Evolutionary conservation across 2,113 vertebrate genomes (phyloP).

Genomic region (Oreamnos americanus): DNA sequence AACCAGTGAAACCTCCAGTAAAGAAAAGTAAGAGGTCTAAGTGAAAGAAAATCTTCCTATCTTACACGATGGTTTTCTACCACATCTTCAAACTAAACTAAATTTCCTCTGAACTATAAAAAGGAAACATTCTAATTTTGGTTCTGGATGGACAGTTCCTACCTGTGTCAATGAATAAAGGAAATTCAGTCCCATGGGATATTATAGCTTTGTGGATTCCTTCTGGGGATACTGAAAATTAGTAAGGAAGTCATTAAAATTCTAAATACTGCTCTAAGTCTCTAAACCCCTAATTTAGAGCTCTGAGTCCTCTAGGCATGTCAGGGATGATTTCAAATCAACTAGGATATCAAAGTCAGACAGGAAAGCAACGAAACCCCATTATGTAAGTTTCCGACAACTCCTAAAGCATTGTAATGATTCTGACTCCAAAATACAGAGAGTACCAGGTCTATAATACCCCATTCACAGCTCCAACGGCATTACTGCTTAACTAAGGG

Average conservation of each 20-base stretch:
- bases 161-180: not conserved
- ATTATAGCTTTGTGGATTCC: not conserved
- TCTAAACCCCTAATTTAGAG: not conserved
- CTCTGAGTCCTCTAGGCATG: not conserved
- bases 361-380: conserved; percentile 21
- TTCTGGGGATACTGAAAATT: not conserved
- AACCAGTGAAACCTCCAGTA: not conserved
- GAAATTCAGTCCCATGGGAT: not conserved
- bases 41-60: not conserved
- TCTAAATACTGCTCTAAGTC: not conserved
- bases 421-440: not conserved
- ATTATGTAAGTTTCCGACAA: not conserved
- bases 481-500: not conserved
- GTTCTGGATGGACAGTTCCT: not conserved
- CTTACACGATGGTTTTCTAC: not conserved
- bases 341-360: not conserved
- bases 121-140: conserved; percentile 4
- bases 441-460: not conserved
- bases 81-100: conserved; percentile 9
- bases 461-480: not conserved
- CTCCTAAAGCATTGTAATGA: not conserved
- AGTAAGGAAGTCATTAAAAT: conserved; percentile 30
- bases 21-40: not conserved
- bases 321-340: conserved; percentile 16
- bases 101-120: not conserved